A percentile compares a stretch with the other conserved stretches of the same genome.
Conservation (phyloP, 2,888 invertebrate genomes). For the Axea sp. region DNA sequence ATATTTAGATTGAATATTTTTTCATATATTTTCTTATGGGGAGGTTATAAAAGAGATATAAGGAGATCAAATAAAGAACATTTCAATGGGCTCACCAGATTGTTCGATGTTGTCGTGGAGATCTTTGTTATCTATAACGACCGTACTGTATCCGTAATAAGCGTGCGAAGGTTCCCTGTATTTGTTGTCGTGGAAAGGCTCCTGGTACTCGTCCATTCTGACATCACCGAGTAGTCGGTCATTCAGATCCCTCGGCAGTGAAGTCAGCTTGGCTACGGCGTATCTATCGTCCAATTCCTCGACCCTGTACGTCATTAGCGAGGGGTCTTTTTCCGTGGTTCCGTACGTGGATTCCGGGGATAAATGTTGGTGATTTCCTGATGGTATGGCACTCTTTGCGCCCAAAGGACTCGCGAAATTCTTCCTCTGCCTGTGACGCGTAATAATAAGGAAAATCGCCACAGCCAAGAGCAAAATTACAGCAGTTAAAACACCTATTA, state of each 20-base stretch:
- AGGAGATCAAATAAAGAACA: not conserved
- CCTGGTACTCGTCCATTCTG: conserved; percentile 78
- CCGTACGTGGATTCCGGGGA: conserved; percentile 81
- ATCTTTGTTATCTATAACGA: conserved; percentile 79
- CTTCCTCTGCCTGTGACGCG: conserved; percentile 80
- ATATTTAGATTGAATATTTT: too few species aligned
- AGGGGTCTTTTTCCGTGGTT: conserved; percentile 81
- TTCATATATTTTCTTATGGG: too few species aligned
- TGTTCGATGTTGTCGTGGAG: conserved; percentile 78
- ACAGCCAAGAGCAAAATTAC: conserved; percentile 82
- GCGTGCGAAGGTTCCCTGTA: conserved; percentile 77
- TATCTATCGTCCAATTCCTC: conserved; percentile 82
- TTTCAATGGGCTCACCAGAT: conserved; percentile 71
- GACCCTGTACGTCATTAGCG: conserved; percentile 81
- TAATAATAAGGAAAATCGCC: conserved; percentile 81
- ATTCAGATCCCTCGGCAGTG: conserved; percentile 76
- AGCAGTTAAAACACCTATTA: conserved; percentile 82
- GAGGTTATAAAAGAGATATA: not conserved
- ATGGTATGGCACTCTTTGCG: conserved; percentile 79
- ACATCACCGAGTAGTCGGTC: conserved; percentile 78
- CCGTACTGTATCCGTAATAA: conserved; percentile 78
- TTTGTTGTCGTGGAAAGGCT: conserved; percentile 78
- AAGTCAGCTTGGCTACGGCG: conserved; percentile 76
- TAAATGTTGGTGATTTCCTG: conserved; percentile 78
- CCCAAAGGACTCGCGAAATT: conserved; percentile 80